Evolutionary conservation across 2,888 invertebrate species (phyloP), one percentile per base, ranked within the genome.

Genomic region (Drosophila nr. perissopoda): DNA sequence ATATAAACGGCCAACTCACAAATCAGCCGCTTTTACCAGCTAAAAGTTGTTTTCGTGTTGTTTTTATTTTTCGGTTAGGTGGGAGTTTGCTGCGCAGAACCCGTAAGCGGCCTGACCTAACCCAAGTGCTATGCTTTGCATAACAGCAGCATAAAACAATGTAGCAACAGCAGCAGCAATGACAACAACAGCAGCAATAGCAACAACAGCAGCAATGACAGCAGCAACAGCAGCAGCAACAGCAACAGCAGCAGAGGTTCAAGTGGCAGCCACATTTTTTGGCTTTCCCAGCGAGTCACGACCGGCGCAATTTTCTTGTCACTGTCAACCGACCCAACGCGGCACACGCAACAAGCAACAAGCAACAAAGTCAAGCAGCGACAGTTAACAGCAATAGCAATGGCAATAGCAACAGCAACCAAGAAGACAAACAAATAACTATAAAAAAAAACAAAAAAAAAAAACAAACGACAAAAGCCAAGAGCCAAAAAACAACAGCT

Each of bases 251-350:
- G 38, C 48, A 42, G 36, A 52, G 33, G 58, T 53, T 42, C 33
- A 42, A 49, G 51, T 59, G 59, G 60, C 64, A 70, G 63, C 52
- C 45, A 63, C 57, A 62, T 48, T 58, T 54, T 73, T 80, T 76
- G 85, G 87, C 85, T 87, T 84, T 84, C 85, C 84, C 84, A 87
- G 78, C 84, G 71, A 85, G 84, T 85, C 87, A 85, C 84, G 84
- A 85, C 74, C 83, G 79, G 60, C 85, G 72, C 87, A 87, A 85
- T 85, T 85, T 85, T 85, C 81, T 73, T 87, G 87, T 85, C 84
- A 85, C 79, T 85, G 84, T 85, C 84, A 79, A 59, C 80, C 71
- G 40, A 75, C 29, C 42, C 57, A 82, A 69, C 49, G 73, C 69
- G 73, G 69, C 77, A 72, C 84, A 83, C 85, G 86, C 86, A 83